These are phyloP conservation scores for Saccopteryx bilineata DNA, from an alignment of 2,113 vertebrate species.

Conservation along the genomic window DNA sequence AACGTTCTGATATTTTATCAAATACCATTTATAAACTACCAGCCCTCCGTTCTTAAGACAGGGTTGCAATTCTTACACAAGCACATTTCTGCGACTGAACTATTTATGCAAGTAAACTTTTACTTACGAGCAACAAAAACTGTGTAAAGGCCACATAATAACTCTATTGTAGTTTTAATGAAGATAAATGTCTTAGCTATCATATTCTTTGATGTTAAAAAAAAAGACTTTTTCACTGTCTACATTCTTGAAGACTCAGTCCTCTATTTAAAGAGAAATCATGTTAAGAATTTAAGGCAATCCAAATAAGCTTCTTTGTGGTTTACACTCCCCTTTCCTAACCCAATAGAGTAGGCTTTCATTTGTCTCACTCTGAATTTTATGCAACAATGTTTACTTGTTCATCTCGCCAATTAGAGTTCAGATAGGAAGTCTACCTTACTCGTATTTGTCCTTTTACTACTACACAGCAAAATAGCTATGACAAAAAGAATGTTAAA, in stretches of 20 bases:
- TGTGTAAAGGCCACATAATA: background rate
- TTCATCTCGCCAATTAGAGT: background rate
- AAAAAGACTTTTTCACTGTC: background rate
- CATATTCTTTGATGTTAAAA: background rate
- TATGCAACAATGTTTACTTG: background rate
- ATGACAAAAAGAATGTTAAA: background rate
- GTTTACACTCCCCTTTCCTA: background rate
- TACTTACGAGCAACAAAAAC: constrained; percentile 48
- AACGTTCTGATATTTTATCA: background rate
- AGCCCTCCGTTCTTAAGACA: constrained; percentile 50
- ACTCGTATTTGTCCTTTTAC: background rate
- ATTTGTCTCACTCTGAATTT: background rate
- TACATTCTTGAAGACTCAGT: constrained; percentile 17
- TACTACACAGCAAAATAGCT: background rate
- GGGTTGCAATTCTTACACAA: constrained; percentile 66
- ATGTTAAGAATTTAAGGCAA: background rate
- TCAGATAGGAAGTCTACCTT: background rate
- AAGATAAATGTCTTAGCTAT: constrained; percentile 18
- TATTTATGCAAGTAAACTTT: constrained; percentile 64
- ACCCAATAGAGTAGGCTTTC: background rate
- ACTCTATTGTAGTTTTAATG: constrained; percentile 26
- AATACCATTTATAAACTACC: constrained; percentile 61
- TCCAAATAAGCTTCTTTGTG: background rate
- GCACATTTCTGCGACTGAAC: constrained; percentile 53
- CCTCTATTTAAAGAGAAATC: constrained; percentile 8